Base-by-base conservation (phyloP, 1,140 invertebrate genomes). In the Manduca sexta region DNA sequence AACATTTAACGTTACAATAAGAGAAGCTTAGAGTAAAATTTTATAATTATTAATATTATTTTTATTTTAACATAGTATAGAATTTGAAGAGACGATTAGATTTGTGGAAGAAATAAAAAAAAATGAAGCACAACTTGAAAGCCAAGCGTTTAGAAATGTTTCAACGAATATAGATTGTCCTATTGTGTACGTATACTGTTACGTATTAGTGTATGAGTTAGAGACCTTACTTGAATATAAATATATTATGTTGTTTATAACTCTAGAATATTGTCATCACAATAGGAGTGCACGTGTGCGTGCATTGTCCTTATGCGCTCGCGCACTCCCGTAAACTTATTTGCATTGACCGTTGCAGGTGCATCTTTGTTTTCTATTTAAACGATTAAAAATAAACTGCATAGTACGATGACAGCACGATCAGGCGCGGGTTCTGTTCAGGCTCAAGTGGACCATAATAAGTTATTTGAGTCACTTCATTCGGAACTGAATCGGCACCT, bases 1-100 rank as follows among this genome's bases (percentile, higher is more conserved):
- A 68, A 60, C 53, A 62, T 58, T 74, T 77, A 74, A 29, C 37
- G 52, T 58, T 67, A 70, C 56, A 67, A 69, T 78, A 77, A 65
- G 45, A 70, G 55, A 75, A 74, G 64, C 68, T 69, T 78, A 75
- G 45, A 46, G 38, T 53, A n/a, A n/a, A n/a, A n/a, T n/a, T n/a
- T n/a, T n/a, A n/a, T 50, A 60, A 46, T 63, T 29, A 29, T 43
- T 30, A 40, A 17, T 17, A 17, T 17, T 39, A 11, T 43, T 31
- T 43, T 7, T 43, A 10, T 13, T 31, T 43, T 56, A 73, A 73
- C 60, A 52, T 50, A 65, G 39, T 16, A 56, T 60, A 48, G 12
- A 39, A 39, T 40, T 39, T 40, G 11, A 10, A 46, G 14, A 46
- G 34, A 38, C 2, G 8, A 38, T 46, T 12, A 43, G 26, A 43